Percentiles rank a stretch among this genome's conserved stretches.
Evolutionary conservation across 2,797 vertebrate species (phyloP).

Genomic region (Triplophysa yarkandensis): DNA sequence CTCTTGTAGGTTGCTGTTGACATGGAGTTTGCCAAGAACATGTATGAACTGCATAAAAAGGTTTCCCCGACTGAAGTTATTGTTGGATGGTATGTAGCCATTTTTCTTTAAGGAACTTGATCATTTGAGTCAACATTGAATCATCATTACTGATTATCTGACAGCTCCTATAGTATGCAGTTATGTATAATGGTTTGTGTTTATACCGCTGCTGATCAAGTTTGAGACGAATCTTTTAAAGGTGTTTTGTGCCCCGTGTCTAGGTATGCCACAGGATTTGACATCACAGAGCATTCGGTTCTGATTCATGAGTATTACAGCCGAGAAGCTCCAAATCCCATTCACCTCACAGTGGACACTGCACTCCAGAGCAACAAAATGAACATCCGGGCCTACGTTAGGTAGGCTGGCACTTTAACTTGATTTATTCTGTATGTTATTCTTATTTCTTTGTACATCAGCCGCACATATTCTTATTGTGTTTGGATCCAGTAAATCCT

Average conservation of each 20-base stretch:
- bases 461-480: too few species aligned
- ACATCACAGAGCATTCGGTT: conserved; percentile 97
- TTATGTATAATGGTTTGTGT: neutral
- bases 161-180: neutral
- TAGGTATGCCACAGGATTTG: conserved; percentile 97
- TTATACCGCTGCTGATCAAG: neutral
- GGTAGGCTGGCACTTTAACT: conserved; percentile 63
- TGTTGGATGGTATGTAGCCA: conserved; percentile 84
- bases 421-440: too few species aligned
- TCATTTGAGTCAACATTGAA: neutral
- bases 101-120: neutral
- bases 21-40: conserved; percentile 99
- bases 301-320: conserved; percentile 98
- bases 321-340: conserved; percentile 91
- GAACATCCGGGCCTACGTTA: conserved; percentile 86
- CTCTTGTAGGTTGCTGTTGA: conserved; percentile 90
- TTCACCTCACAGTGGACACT: conserved; percentile 88
- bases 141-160: neutral
- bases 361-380: conserved; percentile 82
- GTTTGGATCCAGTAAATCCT: too few species aligned
- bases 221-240: neutral
- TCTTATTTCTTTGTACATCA: too few species aligned
- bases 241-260: neutral
- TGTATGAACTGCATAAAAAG: conserved; percentile 98
- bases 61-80: conserved; percentile 96